phyloP scores from a whole-genome alignment of 2,888 invertebrate genomes.

The Salticus scenicus region DNA sequence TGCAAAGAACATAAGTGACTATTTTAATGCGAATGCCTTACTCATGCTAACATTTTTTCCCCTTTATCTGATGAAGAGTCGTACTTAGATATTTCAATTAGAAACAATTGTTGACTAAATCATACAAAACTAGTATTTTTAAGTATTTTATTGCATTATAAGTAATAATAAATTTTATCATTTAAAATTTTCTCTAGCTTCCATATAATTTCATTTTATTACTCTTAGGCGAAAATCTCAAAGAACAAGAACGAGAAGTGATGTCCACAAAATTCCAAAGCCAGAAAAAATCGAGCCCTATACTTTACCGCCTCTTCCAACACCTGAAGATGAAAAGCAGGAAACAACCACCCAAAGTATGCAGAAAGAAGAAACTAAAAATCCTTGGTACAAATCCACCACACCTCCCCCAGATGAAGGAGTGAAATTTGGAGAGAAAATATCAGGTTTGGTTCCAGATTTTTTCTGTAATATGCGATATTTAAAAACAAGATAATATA shows the following conservation, averaged over 20 bases:
- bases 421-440: constrained; percentile 48
- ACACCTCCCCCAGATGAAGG: not conserved
- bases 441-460: constrained; percentile 38
- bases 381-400: constrained; percentile 31
- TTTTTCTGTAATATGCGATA: too few relatives aligned
- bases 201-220: not conserved
- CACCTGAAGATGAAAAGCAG: not conserved
- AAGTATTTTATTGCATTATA: too few relatives aligned
- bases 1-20: too few relatives aligned
- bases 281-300: constrained; percentile 40
- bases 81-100: too few relatives aligned
- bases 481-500: too few relatives aligned
- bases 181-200: too few relatives aligned
- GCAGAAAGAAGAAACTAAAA: not conserved
- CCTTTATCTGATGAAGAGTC: too few relatives aligned
- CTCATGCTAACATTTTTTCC: too few relatives aligned
- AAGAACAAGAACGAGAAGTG: not conserved
- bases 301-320: constrained; percentile 48
- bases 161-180: too few relatives aligned
- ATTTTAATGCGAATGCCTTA: too few relatives aligned
- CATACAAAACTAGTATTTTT: too few relatives aligned
- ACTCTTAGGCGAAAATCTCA: not conserved
- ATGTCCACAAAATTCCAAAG: constrained; percentile 14
- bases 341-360: constrained; percentile 5
- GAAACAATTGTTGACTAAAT: too few relatives aligned